Base-by-base conservation (phyloP, 2,888 invertebrate genomes). In the Caenorhabditis sp. region DNA sequence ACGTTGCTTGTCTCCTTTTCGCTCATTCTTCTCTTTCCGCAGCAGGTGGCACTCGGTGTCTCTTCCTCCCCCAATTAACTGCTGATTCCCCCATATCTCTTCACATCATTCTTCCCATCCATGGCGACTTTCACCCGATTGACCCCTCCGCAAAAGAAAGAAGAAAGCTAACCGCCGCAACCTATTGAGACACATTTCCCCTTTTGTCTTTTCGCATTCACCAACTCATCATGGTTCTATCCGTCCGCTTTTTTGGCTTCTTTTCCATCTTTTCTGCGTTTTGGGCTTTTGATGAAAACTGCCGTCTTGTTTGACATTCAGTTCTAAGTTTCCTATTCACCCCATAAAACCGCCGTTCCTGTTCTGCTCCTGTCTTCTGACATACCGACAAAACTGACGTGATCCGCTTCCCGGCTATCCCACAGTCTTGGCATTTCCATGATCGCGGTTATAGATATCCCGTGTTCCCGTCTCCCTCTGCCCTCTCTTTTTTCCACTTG, bases 71-170 rank as follows among this genome's bases (percentile, higher is more conserved):
- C 60, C 62, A 72, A 72, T 72, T 72, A 72, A 55, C 71, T 55
- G 67, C 67, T 76, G 61, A 61, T 64, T 79, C 65, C 53, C 60
- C 70, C 65, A 47, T 62, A 55, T 72, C 53, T 67, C 62, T 72
- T 72, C 72, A 61, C 62, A 62, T 68, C 62, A 60, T 67, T 72
- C 76, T 62, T 68, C 51, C 61, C 32, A 47, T 47, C 47, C 47
- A 47, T 28, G 26, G 40, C 65, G 72, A 80, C 80, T 80, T 80
- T 80, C 80, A 69, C 80, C 80, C 80, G 80, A 72, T 72, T 80
- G 80, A 80, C 80, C 80, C 71, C 71, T 37, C 32, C 32, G 35
- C 56, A 64, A 72, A 72, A 72, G 71, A 71, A 35, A 71, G 56
- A 62, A 72, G 72, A 47, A 62, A 65, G 72, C 65, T 74, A 74